Base-by-base conservation (phyloP, 2,113 vertebrate genomes). In the Triplophysa dalaica region DNA sequence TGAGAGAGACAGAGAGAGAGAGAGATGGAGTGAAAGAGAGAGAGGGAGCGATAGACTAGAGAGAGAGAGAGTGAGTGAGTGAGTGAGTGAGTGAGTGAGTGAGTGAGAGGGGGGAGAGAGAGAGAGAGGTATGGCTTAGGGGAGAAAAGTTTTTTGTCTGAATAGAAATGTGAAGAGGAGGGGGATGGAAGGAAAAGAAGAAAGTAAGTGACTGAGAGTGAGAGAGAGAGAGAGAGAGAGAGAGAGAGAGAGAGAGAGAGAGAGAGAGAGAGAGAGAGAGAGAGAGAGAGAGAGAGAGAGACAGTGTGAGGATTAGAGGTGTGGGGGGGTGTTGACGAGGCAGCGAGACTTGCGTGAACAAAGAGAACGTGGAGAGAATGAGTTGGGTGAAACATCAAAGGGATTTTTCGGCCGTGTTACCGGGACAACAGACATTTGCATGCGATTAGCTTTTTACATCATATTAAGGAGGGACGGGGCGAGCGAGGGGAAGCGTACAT, bases 401-500 rank as follows among this genome's bases (percentile, higher is more conserved):
- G 92, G 92, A 93, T 94, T 93, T 94, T 93, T 94, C 89, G 90
- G 89, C 89, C 93, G 88, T 89, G 93, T 93, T 94, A 93, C 93
- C 93, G 92, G 92, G 93, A 93, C 93, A 93, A 94, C 93, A 94
- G 92, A 93, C 92, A 94, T 94, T 94, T 93, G 93, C 93, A 94
- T 94, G 92, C 90, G 92, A 93, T 94, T 94, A 93, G 92, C 91
- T 93, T 93, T 93, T 93, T 94, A 94, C 93, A 94, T 94, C 91
- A 93, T 93, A 92, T 94, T 93, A 93, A 92, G 91, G 88, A 90
- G 89, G 90, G 90, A 89, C 84, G 87, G 89, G 87, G 89, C 63
- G 84, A 85, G 70, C 43, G 45, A 82, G 79, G 72, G 77, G 84
- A 87, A 81, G 89, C 90, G 86, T 89, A 90, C 88, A 91, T 91